phyloP scores from a whole-genome alignment of 2,797 vertebrate genomes.

The Vireo griseus region DNA sequence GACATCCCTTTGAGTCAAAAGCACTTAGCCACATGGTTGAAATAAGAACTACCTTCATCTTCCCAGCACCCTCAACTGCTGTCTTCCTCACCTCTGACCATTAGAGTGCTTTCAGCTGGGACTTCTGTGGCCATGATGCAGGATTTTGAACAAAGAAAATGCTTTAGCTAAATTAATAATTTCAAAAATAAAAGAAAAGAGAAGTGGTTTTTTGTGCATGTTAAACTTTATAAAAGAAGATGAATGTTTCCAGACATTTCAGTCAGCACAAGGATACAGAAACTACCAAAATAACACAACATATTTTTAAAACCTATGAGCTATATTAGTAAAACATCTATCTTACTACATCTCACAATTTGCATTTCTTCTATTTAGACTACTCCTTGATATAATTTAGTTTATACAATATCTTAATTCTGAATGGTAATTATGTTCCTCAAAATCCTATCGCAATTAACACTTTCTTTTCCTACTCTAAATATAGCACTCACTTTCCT shows the following conservation, averaged over 20 bases:
- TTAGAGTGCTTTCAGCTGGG: neutral
- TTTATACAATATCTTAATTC: neutral
- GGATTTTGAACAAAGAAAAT: neutral
- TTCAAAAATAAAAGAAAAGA: neutral
- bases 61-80: neutral
- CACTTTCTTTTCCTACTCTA: neutral
- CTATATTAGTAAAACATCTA: neutral
- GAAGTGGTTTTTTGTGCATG: neutral
- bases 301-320: neutral
- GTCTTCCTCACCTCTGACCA: neutral
- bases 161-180: neutral
- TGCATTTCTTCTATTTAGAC: neutral
- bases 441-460: neutral
- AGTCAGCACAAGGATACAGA: neutral
- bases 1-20: neutral
- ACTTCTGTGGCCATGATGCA: neutral
- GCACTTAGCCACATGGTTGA: neutral
- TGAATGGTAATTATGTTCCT: neutral
- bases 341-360: neutral
- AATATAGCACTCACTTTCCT: neutral
- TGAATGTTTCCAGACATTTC: neutral
- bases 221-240: neutral
- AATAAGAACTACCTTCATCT: neutral
- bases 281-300: neutral
- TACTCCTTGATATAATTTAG: neutral